A percentile compares a stretch with the other conserved stretches of the same genome.
These are phyloP conservation scores for Liodrosophila aerea DNA, from an alignment of 2,888 invertebrate genomes.

Conservation along the genomic window DNA sequence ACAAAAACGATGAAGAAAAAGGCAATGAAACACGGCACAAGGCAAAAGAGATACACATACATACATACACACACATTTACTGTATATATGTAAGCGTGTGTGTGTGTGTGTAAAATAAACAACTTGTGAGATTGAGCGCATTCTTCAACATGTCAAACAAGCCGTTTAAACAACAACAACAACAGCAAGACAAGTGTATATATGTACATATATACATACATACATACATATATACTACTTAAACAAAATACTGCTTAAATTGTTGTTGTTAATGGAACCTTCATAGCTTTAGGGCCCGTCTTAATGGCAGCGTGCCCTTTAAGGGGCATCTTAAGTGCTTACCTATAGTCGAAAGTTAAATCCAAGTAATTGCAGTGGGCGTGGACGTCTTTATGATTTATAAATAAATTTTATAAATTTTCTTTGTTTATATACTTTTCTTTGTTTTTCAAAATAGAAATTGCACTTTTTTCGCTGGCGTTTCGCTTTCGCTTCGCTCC, in stretches of 20 bases:
- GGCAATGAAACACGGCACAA: constrained; percentile 36
- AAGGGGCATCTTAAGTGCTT: no score
- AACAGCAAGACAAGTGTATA: constrained; percentile 11
- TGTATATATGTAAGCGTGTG: background rate
- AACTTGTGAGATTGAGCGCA: constrained; percentile 32
- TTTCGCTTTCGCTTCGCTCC: constrained; percentile 46
- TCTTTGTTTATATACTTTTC: constrained; percentile 12
- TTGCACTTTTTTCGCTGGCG: constrained; percentile 54
- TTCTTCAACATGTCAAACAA: constrained; percentile 53
- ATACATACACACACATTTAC: no score
- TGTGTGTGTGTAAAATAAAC: constrained; percentile 5
- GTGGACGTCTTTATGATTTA: background rate
- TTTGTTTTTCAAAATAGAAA: constrained; percentile 48
- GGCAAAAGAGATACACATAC: constrained; percentile 25
- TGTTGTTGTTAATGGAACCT: constrained; percentile 38
- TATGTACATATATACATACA: no score
- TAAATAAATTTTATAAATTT: constrained; percentile 16
- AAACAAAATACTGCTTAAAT: constrained; percentile 27
- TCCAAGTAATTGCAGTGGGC: no score
- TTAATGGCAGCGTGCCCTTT: no score
- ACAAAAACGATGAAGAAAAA: constrained; percentile 6
- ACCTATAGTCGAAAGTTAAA: background rate
- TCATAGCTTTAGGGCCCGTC: constrained; percentile 12
- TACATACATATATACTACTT: no score
- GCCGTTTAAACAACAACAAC: constrained; percentile 34